Conservation (phyloP, 1,140 invertebrate species). For the Maconellicoccus hirsutus region DNA sequence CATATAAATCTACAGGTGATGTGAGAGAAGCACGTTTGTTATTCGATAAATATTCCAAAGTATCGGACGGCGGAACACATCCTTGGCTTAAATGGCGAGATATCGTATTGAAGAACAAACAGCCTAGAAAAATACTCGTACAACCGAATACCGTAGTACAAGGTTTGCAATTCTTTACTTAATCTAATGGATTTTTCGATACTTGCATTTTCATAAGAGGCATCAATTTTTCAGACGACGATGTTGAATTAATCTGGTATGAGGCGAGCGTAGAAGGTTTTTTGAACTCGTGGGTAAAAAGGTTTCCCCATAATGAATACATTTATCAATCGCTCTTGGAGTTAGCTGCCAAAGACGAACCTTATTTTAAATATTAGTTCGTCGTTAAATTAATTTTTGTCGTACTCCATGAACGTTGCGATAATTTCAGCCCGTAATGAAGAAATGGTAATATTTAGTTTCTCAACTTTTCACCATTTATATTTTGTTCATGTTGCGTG, state of each 20-base stretch:
- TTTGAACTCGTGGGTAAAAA: constrained; percentile 69
- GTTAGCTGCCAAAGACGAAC: too few species aligned
- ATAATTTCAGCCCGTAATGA: too few species aligned
- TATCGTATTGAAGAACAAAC: constrained; percentile 75
- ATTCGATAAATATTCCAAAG: constrained; percentile 68
- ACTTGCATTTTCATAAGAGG: too few species aligned
- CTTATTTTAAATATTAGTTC: too few species aligned
- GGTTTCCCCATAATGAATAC: constrained; percentile 45
- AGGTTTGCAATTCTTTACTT: too few species aligned
- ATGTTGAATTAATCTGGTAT: constrained; percentile 56
- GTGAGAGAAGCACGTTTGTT: constrained; percentile 54
- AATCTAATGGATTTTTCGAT: too few species aligned
- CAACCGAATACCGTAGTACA: constrained; percentile 64
- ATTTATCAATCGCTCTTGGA: neutral
- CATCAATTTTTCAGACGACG: constrained; percentile 32
- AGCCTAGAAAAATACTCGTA: constrained; percentile 81
- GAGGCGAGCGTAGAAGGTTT: constrained; percentile 59
- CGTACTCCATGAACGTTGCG: too few species aligned
- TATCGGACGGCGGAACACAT: constrained; percentile 45
- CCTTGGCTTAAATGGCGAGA: constrained; percentile 70
- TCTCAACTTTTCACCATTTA: too few species aligned
- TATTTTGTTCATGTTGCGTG: too few species aligned
- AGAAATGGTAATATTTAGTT: too few species aligned
- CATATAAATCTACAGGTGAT: constrained; percentile 82
- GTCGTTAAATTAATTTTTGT: too few species aligned